Evolutionary conservation across 2,888 invertebrate species (phyloP).

Genomic region (Torymus aiolomorphi): DNA sequence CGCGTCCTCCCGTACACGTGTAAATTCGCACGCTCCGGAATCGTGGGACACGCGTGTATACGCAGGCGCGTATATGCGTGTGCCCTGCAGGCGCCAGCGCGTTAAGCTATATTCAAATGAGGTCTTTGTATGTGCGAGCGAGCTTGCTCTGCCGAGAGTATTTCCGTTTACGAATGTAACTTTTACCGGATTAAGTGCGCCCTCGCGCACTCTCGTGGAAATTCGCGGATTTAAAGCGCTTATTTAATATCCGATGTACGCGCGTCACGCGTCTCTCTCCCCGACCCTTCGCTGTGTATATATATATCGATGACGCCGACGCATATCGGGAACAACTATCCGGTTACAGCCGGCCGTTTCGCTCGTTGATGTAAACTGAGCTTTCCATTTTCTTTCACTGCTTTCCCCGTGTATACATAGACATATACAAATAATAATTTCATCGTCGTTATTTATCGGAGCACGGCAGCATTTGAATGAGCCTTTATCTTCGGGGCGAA

Average conservation of each 20-base stretch:
- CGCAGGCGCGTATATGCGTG: too few relatives aligned
- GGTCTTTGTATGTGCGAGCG: neutral
- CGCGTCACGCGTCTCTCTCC: too few relatives aligned
- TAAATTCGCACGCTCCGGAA: neutral
- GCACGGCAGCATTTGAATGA: neutral
- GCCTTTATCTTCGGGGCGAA: neutral
- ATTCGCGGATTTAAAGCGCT: slow-evolving; percentile 24
- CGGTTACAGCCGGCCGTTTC: too few relatives aligned
- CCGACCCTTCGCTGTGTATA: too few relatives aligned
- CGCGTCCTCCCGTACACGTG: neutral
- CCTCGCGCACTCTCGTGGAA: neutral
- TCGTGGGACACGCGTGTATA: neutral
- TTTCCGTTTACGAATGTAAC: slow-evolving; percentile 22
- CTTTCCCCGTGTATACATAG: too few relatives aligned
- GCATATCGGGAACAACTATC: too few relatives aligned
- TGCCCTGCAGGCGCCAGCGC: too few relatives aligned
- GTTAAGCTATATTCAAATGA: slow-evolving; percentile 24
- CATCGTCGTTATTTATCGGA: too few relatives aligned
- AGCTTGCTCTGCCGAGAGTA: neutral
- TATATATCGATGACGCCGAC: too few relatives aligned
- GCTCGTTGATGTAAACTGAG: too few relatives aligned
- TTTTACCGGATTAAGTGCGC: slow-evolving; percentile 8
- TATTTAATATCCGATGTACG: slow-evolving; percentile 19
- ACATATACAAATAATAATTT: too few relatives aligned
- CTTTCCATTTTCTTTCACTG: too few relatives aligned